Evolutionary conservation across 2,113 vertebrate genomes (phyloP), one percentile per base, ranked within the genome.

Genomic region (Edolisoma coerulescens): DNA sequence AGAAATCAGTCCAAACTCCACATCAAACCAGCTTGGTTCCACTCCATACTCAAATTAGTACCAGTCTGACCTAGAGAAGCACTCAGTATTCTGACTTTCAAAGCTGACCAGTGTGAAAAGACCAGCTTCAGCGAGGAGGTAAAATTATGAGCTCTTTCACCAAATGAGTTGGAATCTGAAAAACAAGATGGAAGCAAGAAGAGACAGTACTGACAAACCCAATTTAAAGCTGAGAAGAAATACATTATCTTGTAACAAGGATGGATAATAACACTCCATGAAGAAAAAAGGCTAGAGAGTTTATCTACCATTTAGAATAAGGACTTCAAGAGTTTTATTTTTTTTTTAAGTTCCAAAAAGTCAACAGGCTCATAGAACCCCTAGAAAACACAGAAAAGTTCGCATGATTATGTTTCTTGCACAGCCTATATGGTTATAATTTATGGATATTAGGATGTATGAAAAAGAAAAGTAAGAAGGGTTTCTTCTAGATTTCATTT

Each of bases 61-160:
- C 65, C 83, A 92, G 80, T 96, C 95, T 95, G 95, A 97, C 49
- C 82, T 83, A 95, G 96, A 97, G 89, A 96, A 95, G 35, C 84
- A 80, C 81, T 69, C 79, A 53, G 22, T 89, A 87, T 68, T 95
- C 61, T 95, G 91, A 95, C 89, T 93, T 96, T 89, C 91, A 95
- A 90, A 92, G 82, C 74, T 84, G 85, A 94, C 89, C 94, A 61
- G 45, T 63, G 63, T 87, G 94, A 97, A 90, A 97, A 96, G 76
- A 84, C 32, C 10, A 8, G 32, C 83, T 87, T 85, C 86, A 42
- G 61, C 81, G 44, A 67, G 92, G 94, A 92, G 80, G 54, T 78
- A 84, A 94, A 81, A 91, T 12, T 2, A 85, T 67, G 65, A 92
- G 84, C 69, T 93, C 84, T 75, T 92, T 53, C 84, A 80, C 81